Evolutionary conservation across 2,797 vertebrate species (phyloP).

Genomic region (Tinamus major): DNA sequence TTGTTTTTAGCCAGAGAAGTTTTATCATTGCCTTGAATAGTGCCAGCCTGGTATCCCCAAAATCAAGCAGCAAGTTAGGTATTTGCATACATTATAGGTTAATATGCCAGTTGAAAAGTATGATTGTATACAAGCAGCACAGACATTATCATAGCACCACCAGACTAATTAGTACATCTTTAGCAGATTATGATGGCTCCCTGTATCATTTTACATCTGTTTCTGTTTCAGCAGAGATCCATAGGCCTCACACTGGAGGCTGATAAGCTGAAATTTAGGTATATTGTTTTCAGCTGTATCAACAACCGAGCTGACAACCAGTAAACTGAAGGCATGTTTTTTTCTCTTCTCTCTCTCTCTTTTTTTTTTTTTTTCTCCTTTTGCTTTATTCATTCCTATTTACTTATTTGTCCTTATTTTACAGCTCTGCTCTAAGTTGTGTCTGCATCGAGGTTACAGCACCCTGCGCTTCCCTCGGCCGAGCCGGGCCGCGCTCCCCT

Average conservation of each 20-base stretch:
- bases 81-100: conserved; percentile 27
- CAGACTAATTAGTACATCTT: background rate
- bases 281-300: conserved; percentile 60
- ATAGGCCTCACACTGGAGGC: background rate
- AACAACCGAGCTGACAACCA: conserved; percentile 8
- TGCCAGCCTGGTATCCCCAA: background rate
- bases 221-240: conserved; percentile 30
- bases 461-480: conserved; percentile 65
- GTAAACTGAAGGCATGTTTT: background rate
- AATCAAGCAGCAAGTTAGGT: conserved; percentile 23
- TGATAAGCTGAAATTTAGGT: conserved; percentile 12
- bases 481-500: conserved; percentile 74
- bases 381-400: background rate
- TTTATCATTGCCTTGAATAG: conserved; percentile 45
- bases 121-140: background rate
- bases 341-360: background rate
- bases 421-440: conserved; percentile 79
- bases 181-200: conserved; percentile 10
- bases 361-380: background rate
- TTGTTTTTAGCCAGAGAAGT: conserved; percentile 43
- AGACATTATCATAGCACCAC: background rate
- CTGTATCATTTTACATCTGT: conserved; percentile 48
- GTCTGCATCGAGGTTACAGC: conserved; percentile 75
- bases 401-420: conserved; percentile 68
- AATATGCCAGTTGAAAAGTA: background rate